Evolutionary conservation across 2,797 vertebrate genomes (phyloP), one percentile per base, ranked within the genome.

Genomic region (Lepilemur ruficaudatus): DNA sequence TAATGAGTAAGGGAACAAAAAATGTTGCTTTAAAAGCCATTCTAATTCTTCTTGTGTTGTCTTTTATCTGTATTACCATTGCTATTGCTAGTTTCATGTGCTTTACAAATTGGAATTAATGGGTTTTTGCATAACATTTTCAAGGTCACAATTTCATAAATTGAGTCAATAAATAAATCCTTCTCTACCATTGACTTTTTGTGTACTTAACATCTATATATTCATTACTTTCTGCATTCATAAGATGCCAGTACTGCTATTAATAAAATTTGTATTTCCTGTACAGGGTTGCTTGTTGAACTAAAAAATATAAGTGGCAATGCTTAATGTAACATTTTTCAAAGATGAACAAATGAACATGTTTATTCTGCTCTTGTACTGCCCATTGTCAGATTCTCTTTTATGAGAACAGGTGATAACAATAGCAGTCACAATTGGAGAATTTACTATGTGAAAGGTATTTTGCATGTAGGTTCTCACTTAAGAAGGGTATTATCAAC

Each of bases 71-170:
- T 38, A 67, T 79, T 84, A 88, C 72, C 18, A 78, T 46, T 94
- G 69, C 30, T 59, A 43, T 65, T 96, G 81, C 57, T 90, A 75
- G 73, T 88, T 93, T 92, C 84, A 55, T 61, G 38, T 65, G 43
- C 84, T 93, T 95, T 94, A 91, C 70, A 97, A 97, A 98, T 93
- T 96, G 69, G 88, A 67, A 97, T 97, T 93, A 96, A 97, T 95
- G 88, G 50, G 55, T 70, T 95, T 96, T 93, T 91, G 76, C 81
- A 91, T 95, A 86, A 93, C 57, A 78, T 57, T 92, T 97, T 95
- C 75, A 97, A 88, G 97, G 90, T 83, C 90, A 94, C 84, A 83
- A 61, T 92, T 96, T 97, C 81, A 85, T 84, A 97, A 96, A 93
- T 63, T 43, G 87, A 94, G 76, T 90, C 97, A 95, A 85, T 96